Conservation (phyloP, 2,888 invertebrate species). For the Agrypnus murinus region DNA sequence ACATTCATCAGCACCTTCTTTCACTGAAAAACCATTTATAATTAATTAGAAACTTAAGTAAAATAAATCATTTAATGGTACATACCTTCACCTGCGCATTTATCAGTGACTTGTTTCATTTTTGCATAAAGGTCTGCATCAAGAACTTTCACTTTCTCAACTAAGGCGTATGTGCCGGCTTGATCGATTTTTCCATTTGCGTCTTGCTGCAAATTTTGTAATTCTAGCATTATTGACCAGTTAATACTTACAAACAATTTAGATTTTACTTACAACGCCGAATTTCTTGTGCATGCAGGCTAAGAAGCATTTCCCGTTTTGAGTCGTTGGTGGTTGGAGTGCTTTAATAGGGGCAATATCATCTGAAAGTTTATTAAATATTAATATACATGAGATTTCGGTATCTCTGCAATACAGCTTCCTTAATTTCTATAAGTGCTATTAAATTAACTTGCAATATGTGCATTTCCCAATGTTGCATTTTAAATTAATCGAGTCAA, state of each 20-base stretch:
- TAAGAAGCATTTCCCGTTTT: constrained; percentile 16
- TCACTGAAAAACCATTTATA: constrained; percentile 15
- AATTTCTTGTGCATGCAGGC: constrained; percentile 21
- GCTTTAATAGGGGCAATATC: constrained; percentile 7
- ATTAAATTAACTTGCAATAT: too few species aligned
- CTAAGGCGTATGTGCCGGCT: not conserved
- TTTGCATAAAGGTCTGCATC: constrained; percentile 7
- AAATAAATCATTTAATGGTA: too few species aligned
- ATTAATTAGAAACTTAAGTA: constrained; percentile 1
- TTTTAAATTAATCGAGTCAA: too few species aligned
- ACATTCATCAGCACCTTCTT: constrained; percentile 10
- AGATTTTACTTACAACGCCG: constrained; percentile 4
- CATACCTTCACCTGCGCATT: not conserved
- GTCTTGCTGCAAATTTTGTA: constrained; percentile 1
- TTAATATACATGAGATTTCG: not conserved
- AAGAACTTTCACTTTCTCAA: constrained; percentile 3
- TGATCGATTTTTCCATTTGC: constrained; percentile 15
- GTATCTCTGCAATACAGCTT: not conserved
- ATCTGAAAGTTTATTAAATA: not conserved
- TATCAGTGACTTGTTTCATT: constrained; percentile 16
- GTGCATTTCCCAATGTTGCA: too few species aligned
- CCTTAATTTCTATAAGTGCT: too few species aligned
- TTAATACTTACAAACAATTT: not conserved
- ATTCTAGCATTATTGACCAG: too few species aligned
- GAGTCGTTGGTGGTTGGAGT: not conserved